Percentiles rank a stretch among this genome's conserved stretches.
phyloP scores from a whole-genome alignment of 2,888 invertebrate genomes.

The Euzetes globulus region DNA sequence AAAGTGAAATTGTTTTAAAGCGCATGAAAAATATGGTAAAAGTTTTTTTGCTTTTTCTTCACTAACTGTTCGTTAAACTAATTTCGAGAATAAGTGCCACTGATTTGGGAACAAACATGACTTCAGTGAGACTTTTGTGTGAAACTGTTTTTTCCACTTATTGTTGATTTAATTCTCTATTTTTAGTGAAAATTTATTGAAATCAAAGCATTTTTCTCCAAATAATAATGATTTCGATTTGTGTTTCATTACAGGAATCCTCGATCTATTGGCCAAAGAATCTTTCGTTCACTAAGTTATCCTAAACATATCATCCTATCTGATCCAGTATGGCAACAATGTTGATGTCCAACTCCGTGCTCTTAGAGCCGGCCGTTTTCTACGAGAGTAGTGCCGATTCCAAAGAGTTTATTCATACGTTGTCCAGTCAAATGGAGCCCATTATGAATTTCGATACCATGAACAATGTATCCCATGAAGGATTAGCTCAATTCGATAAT shows the following conservation, averaged over 20 bases:
- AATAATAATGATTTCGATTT: neutral
- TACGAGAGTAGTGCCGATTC: slow-evolving; percentile 9
- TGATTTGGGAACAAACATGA: neutral
- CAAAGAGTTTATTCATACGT: slow-evolving; percentile 7
- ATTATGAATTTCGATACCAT: neutral
- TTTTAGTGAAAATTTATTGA: neutral
- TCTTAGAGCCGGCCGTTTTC: neutral
- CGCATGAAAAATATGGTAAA: neutral
- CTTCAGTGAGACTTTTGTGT: neutral
- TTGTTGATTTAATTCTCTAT: neutral
- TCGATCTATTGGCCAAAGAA: slow-evolving; percentile 2
- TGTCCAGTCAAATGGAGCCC: neutral
- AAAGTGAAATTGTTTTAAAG: slow-evolving; percentile 10
- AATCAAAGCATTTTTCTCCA: neutral
- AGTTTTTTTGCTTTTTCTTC: neutral
- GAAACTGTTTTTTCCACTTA: neutral
- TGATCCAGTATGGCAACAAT: neutral
- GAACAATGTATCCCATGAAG: slow-evolving; percentile 8
- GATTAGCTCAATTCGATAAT: neutral
- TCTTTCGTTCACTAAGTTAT: neutral
- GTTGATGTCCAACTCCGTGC: slow-evolving; percentile 6
- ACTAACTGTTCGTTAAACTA: neutral
- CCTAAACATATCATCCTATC: neutral
- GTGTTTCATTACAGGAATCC: neutral
- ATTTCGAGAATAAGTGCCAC: neutral